Conservation (phyloP, 2,797 vertebrate genomes). For the Silurus lanzhouensis region DNA sequence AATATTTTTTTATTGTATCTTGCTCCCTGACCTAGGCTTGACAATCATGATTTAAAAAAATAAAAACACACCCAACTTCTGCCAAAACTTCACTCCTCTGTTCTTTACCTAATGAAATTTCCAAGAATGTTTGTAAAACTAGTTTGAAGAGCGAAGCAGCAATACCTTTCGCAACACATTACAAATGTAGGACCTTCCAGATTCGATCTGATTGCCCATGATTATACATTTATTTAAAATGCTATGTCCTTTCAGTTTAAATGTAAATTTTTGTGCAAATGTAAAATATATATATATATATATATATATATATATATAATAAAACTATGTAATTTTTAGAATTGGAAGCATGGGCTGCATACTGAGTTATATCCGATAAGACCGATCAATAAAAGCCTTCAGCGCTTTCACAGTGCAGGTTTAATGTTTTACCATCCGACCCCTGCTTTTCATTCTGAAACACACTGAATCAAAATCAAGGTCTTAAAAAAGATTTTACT, state of each 20-base stretch:
- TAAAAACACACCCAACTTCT: background rate
- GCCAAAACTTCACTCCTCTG: background rate
- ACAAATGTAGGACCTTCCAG: no score
- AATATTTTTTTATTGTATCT: no score
- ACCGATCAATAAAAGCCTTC: background rate
- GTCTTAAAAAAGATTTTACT: background rate
- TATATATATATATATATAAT: no score
- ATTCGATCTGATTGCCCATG: background rate
- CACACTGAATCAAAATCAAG: background rate
- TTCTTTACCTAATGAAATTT: background rate
- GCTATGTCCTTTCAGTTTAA: background rate
- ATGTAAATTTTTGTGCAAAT: background rate
- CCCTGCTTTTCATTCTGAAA: background rate
- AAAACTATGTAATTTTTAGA: background rate
- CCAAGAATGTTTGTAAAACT: background rate
- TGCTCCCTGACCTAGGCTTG: background rate
- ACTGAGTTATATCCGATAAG: background rate
- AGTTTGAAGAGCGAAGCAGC: background rate
- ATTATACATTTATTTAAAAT: background rate
- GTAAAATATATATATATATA: background rate
- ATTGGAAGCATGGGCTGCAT: background rate
- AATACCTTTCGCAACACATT: no score
- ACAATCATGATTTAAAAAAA: background rate
- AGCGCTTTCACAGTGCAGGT: background rate
- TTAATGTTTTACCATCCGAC: slow-evolving; percentile 30